Conservation (phyloP, 2,797 vertebrate genomes). For the Cottoperca gobio region DNA sequence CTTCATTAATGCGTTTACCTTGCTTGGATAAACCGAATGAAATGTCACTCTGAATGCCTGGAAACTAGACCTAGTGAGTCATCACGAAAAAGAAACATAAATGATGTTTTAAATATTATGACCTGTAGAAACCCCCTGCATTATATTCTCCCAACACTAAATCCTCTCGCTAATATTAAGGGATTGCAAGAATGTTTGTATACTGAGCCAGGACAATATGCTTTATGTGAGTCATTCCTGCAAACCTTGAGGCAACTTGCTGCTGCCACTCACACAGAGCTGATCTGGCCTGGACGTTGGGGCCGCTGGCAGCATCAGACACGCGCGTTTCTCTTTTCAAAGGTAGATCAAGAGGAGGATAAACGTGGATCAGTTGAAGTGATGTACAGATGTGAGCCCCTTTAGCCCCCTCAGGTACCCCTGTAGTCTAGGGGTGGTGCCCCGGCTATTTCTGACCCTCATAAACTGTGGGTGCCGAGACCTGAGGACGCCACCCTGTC, state of each 20-base stretch:
- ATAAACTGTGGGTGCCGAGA: slow-evolving; percentile 83
- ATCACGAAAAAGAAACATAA: neutral
- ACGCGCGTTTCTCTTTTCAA: neutral
- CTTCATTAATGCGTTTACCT: neutral
- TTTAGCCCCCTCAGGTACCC: slow-evolving; percentile 59
- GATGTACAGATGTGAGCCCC: slow-evolving; percentile 67
- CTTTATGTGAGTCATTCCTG: neutral
- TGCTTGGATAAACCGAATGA: neutral
- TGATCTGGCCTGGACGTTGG: neutral
- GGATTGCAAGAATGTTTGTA: neutral
- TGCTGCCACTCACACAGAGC: neutral
- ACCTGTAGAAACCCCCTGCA: neutral
- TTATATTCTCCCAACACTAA: neutral
- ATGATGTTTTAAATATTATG: neutral
- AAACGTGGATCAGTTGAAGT: slow-evolving; percentile 18
- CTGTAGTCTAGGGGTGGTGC: slow-evolving; percentile 51
- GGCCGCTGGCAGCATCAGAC: neutral
- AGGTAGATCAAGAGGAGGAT: neutral
- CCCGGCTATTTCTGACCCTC: slow-evolving; percentile 80
- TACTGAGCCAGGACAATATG: no score
- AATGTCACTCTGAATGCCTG: neutral
- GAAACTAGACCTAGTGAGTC: slow-evolving; percentile 4
- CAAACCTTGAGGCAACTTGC: neutral
- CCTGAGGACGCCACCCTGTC: slow-evolving; percentile 85
- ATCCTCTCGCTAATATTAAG: neutral